Base-by-base conservation (phyloP, 2,888 invertebrate species). In the Abrostola tripartita region DNA sequence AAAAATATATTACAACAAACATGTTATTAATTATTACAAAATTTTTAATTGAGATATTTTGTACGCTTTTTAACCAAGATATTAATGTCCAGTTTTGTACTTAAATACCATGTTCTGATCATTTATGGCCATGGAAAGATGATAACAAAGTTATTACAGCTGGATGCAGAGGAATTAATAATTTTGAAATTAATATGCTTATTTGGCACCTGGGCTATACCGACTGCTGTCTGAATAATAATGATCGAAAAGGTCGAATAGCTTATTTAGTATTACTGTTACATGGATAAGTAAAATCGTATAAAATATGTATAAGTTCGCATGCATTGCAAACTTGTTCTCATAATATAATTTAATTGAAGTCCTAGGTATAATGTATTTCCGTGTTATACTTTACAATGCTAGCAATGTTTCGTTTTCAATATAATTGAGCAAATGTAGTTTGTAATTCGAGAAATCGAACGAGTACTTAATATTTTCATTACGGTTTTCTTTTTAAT, bases 191-290 rank as follows among this genome's bases (percentile, higher is more conserved):
- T 41, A 44, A 12, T 37, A 51, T 37, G 37, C n/a, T 37, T 44
- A 52, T 54, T 51, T 38, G 14, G 50, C 50, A 65, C 36, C 36
- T 52, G 51, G 52, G 14, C 36, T 49, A 7, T 11, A 36, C n/a
- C 37, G 10, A 40, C 37, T 8, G 40, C 9, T n/a, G 10, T 2
- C 24, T 50, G 40, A n/a, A 52, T 24, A 56, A 51, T 42, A 57
- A 59, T 41, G 14, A 41, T 38, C 49, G 55, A 5, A 52, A 68
- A 65, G 55, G 50, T 61, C 67, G 52, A 8, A 37, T 7, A 55
- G 10, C 60, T 65, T 55, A 52, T 64, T 64, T 56, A 52, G 60
- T 57, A 65, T 57, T 40, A 71, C 72, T 65, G 64, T 65, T 68
- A 68, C 64, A 68, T 24, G 47, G 57, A 24, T 14, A 24, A 47